A percentile compares a stretch with the other conserved stretches of the same genome.
phyloP scores from a whole-genome alignment of 1,140 invertebrate species.

The Psilanteris sp. region DNA sequence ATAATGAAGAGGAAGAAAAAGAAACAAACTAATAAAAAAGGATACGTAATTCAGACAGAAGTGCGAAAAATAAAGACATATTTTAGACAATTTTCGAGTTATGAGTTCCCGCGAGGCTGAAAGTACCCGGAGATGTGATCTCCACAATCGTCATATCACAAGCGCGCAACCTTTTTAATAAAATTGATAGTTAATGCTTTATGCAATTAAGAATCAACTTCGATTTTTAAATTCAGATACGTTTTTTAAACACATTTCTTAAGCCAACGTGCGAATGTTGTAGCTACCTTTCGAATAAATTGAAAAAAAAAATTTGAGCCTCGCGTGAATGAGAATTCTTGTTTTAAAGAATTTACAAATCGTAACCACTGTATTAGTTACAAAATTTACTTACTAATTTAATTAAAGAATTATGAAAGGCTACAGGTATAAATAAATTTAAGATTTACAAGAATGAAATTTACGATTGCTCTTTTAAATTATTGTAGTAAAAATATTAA shows the following conservation, averaged over 20 bases:
- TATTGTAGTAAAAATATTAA: too few species aligned
- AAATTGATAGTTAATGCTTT: conserved; percentile 44
- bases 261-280: conserved; percentile 18
- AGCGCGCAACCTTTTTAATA: conserved; percentile 46
- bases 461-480: too few species aligned
- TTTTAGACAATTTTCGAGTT: conserved; percentile 47
- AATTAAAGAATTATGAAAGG: too few species aligned
- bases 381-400: too few species aligned
- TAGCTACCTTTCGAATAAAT: conserved; percentile 19
- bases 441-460: too few species aligned
- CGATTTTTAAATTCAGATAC: conserved; percentile 37
- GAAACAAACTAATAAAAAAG: conserved; percentile 6
- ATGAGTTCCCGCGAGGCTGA: conserved; percentile 52
- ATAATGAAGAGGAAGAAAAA: background rate
- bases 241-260: conserved; percentile 36
- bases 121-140: conserved; percentile 27
- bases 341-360: conserved; percentile 31
- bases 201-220: conserved; percentile 30
- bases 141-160: conserved; percentile 43
- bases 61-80: conserved; percentile 37
- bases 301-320: conserved; percentile 27
- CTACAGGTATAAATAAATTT: too few species aligned
- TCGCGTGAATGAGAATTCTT: conserved; percentile 44
- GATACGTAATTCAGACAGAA: conserved; percentile 9
- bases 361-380: conserved; percentile 19